These are phyloP conservation scores for Phyllostomus hastatus DNA, from an alignment of 2,113 vertebrate genomes.

Conservation along the genomic window DNA sequence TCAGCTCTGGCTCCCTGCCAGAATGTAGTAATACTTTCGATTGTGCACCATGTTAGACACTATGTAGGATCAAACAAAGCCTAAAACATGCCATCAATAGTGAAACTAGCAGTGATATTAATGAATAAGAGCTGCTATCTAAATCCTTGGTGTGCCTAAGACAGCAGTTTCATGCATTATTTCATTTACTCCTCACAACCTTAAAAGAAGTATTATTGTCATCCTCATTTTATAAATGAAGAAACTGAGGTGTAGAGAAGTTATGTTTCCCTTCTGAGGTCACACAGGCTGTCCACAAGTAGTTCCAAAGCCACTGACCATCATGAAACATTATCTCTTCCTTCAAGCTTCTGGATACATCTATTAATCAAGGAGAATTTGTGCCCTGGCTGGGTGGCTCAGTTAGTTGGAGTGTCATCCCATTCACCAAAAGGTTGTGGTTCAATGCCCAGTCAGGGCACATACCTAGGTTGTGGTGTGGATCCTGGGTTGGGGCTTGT, in stretches of 20 bases:
- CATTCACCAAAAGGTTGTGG: too few relatives aligned
- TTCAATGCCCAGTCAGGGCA: too few relatives aligned
- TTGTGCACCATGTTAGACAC: background rate
- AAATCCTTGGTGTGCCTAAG: background rate
- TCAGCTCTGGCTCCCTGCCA: background rate
- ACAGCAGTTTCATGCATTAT: background rate
- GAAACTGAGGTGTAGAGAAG: background rate
- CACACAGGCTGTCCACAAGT: background rate
- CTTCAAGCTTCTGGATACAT: background rate
- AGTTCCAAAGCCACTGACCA: background rate
- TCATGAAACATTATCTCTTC: background rate
- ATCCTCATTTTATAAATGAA: background rate
- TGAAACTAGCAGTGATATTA: background rate
- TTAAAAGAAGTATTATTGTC: background rate
- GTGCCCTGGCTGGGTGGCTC: too few relatives aligned
- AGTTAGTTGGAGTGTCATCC: too few relatives aligned
- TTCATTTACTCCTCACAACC: background rate
- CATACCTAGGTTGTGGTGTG: too few relatives aligned
- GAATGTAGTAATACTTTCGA: background rate
- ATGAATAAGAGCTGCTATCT: background rate
- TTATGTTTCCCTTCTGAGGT: background rate
- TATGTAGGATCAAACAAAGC: background rate
- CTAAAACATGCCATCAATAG: background rate
- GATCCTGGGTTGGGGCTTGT: too few relatives aligned
- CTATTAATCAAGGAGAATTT: background rate